Evolutionary conservation across 2,888 invertebrate species (phyloP).

Genomic region (Hyppa rectilinea): DNA sequence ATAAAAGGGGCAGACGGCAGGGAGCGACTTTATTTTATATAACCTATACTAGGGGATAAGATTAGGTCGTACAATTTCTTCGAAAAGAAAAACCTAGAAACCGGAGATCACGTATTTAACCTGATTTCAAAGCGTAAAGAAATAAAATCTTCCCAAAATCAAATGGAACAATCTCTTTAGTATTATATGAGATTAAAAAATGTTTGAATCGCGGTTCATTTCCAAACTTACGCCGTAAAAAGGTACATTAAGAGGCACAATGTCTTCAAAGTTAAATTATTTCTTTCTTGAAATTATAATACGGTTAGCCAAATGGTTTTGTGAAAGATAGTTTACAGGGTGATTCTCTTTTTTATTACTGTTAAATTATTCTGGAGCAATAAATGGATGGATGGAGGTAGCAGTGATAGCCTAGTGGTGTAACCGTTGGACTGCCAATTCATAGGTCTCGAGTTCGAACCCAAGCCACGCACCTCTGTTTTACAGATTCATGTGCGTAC

Average conservation of each 20-base stretch:
- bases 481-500: too few species aligned
- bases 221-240: conserved; percentile 60
- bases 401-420: too few species aligned
- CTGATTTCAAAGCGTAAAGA: conserved; percentile 18
- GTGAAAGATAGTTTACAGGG: conserved; percentile 42
- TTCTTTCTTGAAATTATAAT: conserved; percentile 42
- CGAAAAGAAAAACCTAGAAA: background rate
- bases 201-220: conserved; percentile 36
- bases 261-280: conserved; percentile 57
- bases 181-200: conserved; percentile 56
- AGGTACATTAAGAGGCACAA: conserved; percentile 54
- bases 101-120: conserved; percentile 18
- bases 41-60: too few species aligned
- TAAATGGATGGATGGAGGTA: too few species aligned
- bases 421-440: too few species aligned
- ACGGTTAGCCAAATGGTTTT: conserved; percentile 34
- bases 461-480: too few species aligned
- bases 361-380: conserved; percentile 28
- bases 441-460: too few species aligned
- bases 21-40: too few species aligned
- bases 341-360: conserved; percentile 21
- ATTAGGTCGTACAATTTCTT: background rate
- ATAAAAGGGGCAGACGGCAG: too few species aligned
- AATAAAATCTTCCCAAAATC: conserved; percentile 45
- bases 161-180: conserved; percentile 41